Percentiles rank a stretch among this genome's conserved stretches.
Evolutionary conservation across 2,797 vertebrate species (phyloP).

Genomic region (Eptatretus atami): DNA sequence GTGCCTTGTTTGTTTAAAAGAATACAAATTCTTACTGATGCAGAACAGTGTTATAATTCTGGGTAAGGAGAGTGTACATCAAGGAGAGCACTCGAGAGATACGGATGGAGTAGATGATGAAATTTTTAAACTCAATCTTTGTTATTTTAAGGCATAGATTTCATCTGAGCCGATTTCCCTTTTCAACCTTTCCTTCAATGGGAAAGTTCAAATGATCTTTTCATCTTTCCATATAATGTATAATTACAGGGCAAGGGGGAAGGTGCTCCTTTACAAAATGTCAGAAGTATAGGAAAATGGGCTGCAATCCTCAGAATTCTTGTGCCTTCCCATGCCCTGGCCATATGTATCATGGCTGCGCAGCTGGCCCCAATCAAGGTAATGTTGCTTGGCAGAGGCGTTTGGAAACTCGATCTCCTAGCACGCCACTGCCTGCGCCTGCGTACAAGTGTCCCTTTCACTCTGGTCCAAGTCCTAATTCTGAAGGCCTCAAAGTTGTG

Average conservation of each 20-base stretch:
- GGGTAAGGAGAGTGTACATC: too few species aligned
- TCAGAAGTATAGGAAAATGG: not conserved
- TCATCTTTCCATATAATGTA: too few species aligned
- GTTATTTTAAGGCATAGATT: too few species aligned
- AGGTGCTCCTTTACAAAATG: not conserved
- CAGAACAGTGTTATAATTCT: too few species aligned
- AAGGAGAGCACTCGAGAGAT: too few species aligned
- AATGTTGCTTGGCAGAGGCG: slow-evolving; percentile 4
- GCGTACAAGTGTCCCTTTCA: slow-evolving; percentile 4
- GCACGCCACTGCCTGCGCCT: slow-evolving; percentile 1
- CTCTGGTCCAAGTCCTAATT: slow-evolving; percentile 4
- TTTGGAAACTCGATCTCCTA: slow-evolving; percentile 5
- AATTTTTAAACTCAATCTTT: too few species aligned
- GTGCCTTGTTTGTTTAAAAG: too few species aligned
- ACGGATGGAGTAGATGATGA: too few species aligned
- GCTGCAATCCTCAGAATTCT: not conserved
- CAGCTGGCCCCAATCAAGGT: slow-evolving; percentile 4
- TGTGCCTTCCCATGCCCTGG: slow-evolving; percentile 4
- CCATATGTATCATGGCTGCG: not conserved
- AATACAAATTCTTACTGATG: too few species aligned
- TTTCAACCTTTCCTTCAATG: too few species aligned
- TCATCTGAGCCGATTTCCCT: too few species aligned
- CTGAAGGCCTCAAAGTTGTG: slow-evolving; percentile 1
- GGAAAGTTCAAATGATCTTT: too few species aligned
- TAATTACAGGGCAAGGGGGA: not conserved